Base-by-base conservation (phyloP, 2,113 vertebrate genomes). In the Erythrocebus patas region DNA sequence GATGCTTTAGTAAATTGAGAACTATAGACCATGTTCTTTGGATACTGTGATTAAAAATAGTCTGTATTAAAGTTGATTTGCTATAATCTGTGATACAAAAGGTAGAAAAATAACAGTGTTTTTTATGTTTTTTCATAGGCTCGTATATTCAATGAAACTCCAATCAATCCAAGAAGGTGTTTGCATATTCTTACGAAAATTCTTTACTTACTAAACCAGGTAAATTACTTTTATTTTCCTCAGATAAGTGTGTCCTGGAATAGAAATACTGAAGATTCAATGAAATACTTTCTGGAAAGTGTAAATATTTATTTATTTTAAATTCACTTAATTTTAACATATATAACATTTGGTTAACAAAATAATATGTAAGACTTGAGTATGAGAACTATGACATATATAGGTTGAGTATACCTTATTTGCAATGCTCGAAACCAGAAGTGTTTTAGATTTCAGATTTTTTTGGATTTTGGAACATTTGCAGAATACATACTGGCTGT, bases 141-240 rank as follows among this genome's bases (percentile, higher is more conserved):
- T 45, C 99, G 99, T 10, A 98, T 99, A 96, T 99, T 99, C 97
- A 99, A 99, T 27, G 99, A 99, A 98, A 99, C 99, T 0, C 99
- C 99, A 0, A 99, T 99, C 97, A 99, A 99, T 95, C 99, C 99
- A 25, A 98, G 99, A 93, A 99, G 99, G 99, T 99, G 99, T 95
- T 99, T 99, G 52, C 99, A 99, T 98, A 99, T 99, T 96, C 99
- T 99, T 17, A 99, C 99, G 97, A 99, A 99, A 99, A 99, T 99
- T 66, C 99, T 99, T 43, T 99, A 99, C 98, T 98, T 99, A 97
- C 99, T 99, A 96, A 99, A 99, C 99, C 99, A 99, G 99, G 99
- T 99, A 91, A 97, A 52, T 66, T 23, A 2, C 14, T 92, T 84
- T 90, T 48, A 78, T 55, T 96, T 93, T 75, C 35, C 66, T 27